Evolutionary conservation across 2,113 vertebrate species (phyloP).

Genomic region (Erpornis zantholeuca): DNA sequence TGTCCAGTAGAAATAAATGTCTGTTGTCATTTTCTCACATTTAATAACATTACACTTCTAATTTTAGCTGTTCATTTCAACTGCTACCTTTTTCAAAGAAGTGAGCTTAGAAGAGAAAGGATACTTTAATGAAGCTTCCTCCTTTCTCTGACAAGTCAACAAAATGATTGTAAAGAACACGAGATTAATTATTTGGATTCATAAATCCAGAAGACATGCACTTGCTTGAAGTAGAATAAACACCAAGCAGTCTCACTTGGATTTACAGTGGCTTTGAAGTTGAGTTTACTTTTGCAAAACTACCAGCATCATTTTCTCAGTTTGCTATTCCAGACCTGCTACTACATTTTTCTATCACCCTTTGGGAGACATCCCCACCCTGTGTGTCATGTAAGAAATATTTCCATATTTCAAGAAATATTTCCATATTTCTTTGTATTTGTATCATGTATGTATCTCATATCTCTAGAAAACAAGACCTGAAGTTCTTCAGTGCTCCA

Average conservation of each 20-base stretch:
- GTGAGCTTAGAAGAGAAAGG: background rate
- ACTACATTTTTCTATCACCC: background rate
- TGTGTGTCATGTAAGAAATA: background rate
- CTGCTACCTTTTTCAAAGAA: background rate
- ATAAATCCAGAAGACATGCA: background rate
- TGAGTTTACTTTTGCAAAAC: background rate
- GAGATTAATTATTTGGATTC: background rate
- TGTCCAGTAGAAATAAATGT: background rate
- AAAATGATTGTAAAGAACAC: background rate
- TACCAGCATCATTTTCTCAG: background rate
- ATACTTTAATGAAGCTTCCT: background rate
- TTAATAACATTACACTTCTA: background rate
- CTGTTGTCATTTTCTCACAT: conserved; percentile 19
- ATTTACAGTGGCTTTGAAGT: background rate
- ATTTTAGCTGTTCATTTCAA: background rate
- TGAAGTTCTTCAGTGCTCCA: background rate
- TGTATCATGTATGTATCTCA: background rate
- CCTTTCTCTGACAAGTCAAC: background rate
- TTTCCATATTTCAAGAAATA: too few species aligned
- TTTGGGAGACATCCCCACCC: background rate
- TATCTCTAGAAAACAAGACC: background rate
- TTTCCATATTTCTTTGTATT: background rate
- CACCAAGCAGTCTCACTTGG: background rate
- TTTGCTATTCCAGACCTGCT: background rate
- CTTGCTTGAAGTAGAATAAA: background rate